A percentile compares a stretch with the other conserved stretches of the same genome.
These are phyloP conservation scores for Mohoua ochrocephala DNA, from an alignment of 2,113 vertebrate genomes.

Conservation along the genomic window DNA sequence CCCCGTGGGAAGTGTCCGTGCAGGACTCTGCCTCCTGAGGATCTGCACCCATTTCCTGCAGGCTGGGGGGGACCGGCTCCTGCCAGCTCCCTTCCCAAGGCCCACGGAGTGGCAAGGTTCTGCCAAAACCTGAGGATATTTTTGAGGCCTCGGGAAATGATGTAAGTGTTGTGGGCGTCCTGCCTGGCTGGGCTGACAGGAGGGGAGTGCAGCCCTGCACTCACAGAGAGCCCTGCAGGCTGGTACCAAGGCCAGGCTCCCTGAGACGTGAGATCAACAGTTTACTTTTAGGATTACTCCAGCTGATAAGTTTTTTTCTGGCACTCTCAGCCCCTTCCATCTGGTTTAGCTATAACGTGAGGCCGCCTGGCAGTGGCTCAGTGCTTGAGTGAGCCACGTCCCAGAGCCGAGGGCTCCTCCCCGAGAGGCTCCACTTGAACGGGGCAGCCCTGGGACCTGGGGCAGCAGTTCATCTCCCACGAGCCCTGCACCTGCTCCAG, in stretches of 20 bases:
- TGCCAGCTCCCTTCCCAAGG: neutral
- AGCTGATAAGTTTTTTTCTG: neutral
- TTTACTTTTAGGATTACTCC: neutral
- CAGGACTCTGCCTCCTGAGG: neutral
- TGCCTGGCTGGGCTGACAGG: neutral
- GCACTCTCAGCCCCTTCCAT: neutral
- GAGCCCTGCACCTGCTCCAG: neutral
- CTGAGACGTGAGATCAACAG: neutral
- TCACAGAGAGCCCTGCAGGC: neutral
- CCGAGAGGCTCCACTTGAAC: neutral
- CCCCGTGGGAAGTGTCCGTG: accelerated
- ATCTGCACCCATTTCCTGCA: neutral
- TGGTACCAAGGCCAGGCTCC: neutral
- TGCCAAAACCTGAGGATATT: neutral
- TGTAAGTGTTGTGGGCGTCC: accelerated
- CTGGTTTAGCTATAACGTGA: accelerated
- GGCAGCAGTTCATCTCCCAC: neutral
- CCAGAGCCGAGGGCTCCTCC: neutral
- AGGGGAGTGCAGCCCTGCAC: neutral
- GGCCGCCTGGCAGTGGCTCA: neutral
- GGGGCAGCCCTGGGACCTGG: neutral
- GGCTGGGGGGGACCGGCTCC: neutral
- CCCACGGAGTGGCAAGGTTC: neutral
- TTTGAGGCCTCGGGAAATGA: neutral
- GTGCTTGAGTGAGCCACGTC: neutral